phyloP scores from a whole-genome alignment of 1,140 invertebrate species.

The Steinernema feltiae region DNA sequence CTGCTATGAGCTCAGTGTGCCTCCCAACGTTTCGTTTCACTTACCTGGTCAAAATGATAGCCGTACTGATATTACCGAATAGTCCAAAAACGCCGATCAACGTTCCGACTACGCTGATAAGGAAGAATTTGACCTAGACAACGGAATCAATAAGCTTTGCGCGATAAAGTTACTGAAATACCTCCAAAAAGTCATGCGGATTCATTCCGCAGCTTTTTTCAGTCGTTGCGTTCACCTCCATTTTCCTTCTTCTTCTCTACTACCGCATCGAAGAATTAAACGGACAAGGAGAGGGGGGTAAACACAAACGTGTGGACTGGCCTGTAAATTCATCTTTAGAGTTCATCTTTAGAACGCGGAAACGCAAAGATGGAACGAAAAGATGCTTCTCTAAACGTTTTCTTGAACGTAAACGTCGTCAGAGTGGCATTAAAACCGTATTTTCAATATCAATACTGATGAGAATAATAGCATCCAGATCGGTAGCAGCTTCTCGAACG shows the following conservation, averaged over 20 bases:
- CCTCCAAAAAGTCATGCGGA: conserved; percentile 39
- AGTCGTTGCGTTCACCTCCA: neutral
- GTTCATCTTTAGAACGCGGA: no score
- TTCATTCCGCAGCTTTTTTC: conserved; percentile 25
- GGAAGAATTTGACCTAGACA: conserved; percentile 68
- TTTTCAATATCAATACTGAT: no score
- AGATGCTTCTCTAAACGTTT: no score
- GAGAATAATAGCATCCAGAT: no score
- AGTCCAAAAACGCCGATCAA: conserved; percentile 75
- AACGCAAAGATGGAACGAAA: neutral
- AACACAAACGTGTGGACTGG: no score
- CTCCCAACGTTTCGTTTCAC: neutral
- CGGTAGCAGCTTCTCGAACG: no score
- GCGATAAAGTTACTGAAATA: conserved; percentile 16
- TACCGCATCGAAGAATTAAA: conserved; percentile 3
- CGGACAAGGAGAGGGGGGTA: neutral
- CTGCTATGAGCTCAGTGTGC: neutral
- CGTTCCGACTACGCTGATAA: conserved; percentile 76
- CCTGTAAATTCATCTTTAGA: no score
- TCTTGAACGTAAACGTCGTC: no score
- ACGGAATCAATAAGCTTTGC: neutral
- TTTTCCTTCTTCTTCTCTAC: neutral
- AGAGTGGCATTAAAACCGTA: no score
- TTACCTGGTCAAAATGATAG: conserved; percentile 69
- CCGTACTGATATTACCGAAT: conserved; percentile 79